Evolutionary conservation across 1,140 invertebrate species (phyloP), one percentile per base, ranked within the genome.

Genomic region (Drosophila guanche): DNA sequence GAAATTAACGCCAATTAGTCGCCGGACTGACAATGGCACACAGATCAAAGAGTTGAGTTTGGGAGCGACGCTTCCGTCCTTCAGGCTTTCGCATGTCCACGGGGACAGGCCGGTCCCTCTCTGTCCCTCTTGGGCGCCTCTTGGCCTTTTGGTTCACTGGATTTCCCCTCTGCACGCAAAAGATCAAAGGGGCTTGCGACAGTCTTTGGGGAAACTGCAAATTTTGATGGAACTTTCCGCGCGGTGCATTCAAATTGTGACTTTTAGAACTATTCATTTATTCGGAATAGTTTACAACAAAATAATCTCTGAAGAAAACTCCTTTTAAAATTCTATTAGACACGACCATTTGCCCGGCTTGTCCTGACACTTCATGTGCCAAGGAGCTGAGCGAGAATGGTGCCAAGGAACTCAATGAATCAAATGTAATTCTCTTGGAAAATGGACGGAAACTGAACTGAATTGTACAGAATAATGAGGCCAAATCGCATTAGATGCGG

Each of bases 11-110:
- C 75, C 88, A 88, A 88, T 88, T 88, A 88, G 83, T 81, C 66
- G 58, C 60, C 25, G 68, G 50, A 42, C 79, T 62, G 66, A 85
- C 80, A 85, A 76, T 85, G 47, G 55, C 65, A 60, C 47, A n/a
- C 62, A 86, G 81, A 85, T 85, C 81, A 85, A 85, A 86, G 63
- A 77, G 12, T 54, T 47, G 71, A 57, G 65, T 76, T 67, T 63
- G 41, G 45, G 40, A 37, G 20, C 42, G 40, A 12, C 7, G n/a
- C n/a, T 23, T 51, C 46, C 46, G 42, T 45, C 14, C n/a, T 53
- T 47, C 33, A n/a, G 12, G 14, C 10, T 50, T 12, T 46, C 23
- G 46, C 22, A 12, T 47, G 40, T 60, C 65, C 73, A 57, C 54
- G 53, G 68, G 53, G 74, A 48, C 58, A 16, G 29, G 7, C 20